Evolutionary conservation across 1,140 invertebrate species (phyloP).

Genomic region (Micrasema minimum): DNA sequence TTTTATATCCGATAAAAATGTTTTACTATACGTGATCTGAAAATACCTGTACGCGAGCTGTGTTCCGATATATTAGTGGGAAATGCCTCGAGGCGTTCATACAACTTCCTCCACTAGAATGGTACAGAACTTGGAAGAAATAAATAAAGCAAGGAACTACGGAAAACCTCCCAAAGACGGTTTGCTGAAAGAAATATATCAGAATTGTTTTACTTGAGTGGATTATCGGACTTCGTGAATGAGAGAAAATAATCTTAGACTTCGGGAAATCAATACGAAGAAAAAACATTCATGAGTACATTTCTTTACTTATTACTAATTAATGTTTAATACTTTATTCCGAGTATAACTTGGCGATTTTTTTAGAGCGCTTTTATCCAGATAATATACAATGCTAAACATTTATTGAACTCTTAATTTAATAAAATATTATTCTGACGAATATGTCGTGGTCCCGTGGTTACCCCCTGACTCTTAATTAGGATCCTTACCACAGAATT

Average conservation of each 20-base stretch:
- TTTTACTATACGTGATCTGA: conserved; percentile 2
- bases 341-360: too few relatives aligned
- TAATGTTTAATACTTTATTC: too few relatives aligned
- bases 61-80: conserved; percentile 49
- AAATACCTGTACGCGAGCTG: conserved; percentile 48
- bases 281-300: too few relatives aligned
- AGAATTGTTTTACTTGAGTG: conserved; percentile 29
- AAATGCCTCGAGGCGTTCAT: conserved; percentile 46
- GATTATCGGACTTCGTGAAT: conserved; percentile 14
- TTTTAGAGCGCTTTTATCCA: too few relatives aligned
- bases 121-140: conserved; percentile 47
- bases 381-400: too few relatives aligned
- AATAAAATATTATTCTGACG: too few relatives aligned
- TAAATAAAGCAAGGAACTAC: conserved; percentile 53
- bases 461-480: too few relatives aligned
- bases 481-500: too few relatives aligned
- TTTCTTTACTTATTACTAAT: too few relatives aligned
- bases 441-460: too few relatives aligned
- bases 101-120: conserved; percentile 45
- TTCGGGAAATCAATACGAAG: conserved; percentile 6
- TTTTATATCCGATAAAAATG: not conserved
- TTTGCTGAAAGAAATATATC: conserved; percentile 47
- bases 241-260: not conserved
- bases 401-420: too few relatives aligned
- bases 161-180: conserved; percentile 40